phyloP scores from a whole-genome alignment of 1,140 invertebrate genomes.

The Diorhabda elongata region DNA sequence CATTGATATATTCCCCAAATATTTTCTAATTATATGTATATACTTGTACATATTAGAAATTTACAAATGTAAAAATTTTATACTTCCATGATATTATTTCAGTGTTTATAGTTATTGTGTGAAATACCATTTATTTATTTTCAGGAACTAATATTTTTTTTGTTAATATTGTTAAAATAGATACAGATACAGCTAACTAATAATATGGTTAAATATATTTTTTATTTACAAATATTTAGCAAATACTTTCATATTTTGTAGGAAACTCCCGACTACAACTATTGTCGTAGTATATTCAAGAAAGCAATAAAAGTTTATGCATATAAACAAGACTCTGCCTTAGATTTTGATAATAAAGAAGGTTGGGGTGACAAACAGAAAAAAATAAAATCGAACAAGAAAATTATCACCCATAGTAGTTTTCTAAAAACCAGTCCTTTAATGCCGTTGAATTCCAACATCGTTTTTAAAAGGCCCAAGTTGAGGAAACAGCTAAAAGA shows the following conservation, averaged over 20 bases:
- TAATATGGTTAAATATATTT: not conserved
- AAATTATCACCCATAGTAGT: conserved; percentile 45
- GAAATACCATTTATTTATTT: too few species aligned
- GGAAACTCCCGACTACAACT: conserved; percentile 60
- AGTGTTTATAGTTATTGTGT: too few species aligned
- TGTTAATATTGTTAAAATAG: too few species aligned
- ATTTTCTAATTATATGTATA: too few species aligned
- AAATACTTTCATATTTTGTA: conserved; percentile 30
- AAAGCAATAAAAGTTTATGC: conserved; percentile 55
- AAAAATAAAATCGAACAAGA: conserved; percentile 36
- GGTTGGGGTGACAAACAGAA: conserved; percentile 47
- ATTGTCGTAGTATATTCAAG: conserved; percentile 56
- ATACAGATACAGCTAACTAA: too few species aligned
- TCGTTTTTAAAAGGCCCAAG: conserved; percentile 31
- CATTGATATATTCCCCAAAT: too few species aligned
- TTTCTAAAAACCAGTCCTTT: conserved; percentile 24
- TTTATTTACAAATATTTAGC: not conserved
- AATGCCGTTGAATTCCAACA: conserved; percentile 24
- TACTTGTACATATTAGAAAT: too few species aligned
- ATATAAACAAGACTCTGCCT: conserved; percentile 49
- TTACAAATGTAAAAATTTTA: too few species aligned
- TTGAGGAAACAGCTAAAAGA: conserved; percentile 30
- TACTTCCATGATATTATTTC: too few species aligned
- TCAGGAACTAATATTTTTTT: too few species aligned
- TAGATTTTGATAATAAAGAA: conserved; percentile 53